Evolutionary conservation across 2,797 vertebrate species (phyloP), one percentile per base, ranked within the genome.

Genomic region (Pseudomugil gertrudae): DNA sequence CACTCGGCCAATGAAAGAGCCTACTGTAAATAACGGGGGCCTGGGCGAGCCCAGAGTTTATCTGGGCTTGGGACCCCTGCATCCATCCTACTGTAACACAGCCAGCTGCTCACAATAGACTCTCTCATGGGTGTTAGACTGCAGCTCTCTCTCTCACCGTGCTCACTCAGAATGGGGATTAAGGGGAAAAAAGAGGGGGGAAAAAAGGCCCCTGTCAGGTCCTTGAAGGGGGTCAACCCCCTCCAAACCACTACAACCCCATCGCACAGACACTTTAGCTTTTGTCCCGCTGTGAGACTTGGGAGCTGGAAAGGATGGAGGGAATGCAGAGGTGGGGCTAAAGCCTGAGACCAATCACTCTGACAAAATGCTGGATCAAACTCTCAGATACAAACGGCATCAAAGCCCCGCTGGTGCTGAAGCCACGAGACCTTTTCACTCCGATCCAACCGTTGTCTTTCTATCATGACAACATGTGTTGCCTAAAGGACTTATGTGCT

Each of bases 11-110:
- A 89, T 95, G 94, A 96, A 96, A 95, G 94, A 83, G 79, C 85
- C 90, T 92, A 95, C 95, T 95, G 95, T 96, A 96, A 95, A 95
- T 95, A 95, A 93, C 86, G 87, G 90, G 89, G 92, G 91, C 88
- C 92, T 85, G 80, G 80, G 69, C 92, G 92, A 93, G 94, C 94
- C 89, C 70, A 64, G 66, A 80, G 89, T 92, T 92, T 91, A 90
- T 90, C 65, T 83, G 80, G 79, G 79, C 81, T 83, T 70, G 66
- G 83, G 90, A 93, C 93, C 92, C 87, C 89, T 85, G 89, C 91
- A 86, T 88, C 92, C 87, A 87, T 83, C 88, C 91, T 93, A 94
- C 93, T 93, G 94, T 94, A 94, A 93, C 93, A 89, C 90, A 93
- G 87, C 90, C 84, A 72, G 60, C 81, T 66, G 63, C 84, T 87